phyloP scores from a whole-genome alignment of 2,113 vertebrate species.

The Cichladusa arquata region DNA sequence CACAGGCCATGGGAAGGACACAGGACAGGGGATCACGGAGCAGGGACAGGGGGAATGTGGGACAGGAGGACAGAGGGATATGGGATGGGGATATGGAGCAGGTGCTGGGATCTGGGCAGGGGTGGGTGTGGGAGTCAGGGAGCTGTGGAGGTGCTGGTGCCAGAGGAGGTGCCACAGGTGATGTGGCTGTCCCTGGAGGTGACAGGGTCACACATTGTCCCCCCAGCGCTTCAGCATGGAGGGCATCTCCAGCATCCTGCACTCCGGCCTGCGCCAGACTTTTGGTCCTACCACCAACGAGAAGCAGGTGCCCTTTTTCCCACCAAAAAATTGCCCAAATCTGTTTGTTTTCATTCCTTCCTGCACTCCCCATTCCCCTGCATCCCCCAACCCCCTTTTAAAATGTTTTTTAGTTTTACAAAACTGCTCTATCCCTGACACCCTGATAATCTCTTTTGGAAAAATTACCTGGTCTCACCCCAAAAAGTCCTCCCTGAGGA shows the following conservation, averaged over 20 bases:
- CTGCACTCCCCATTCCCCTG: background rate
- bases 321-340: rapidly evolving
- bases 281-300: conserved; percentile 89
- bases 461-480: background rate
- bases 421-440: rapidly evolving
- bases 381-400: background rate
- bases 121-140: background rate
- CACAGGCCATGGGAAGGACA: background rate
- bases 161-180: rapidly evolving
- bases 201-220: background rate
- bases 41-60: background rate
- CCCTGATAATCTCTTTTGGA: background rate
- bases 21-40: background rate
- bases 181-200: rapidly evolving
- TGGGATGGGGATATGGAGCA: background rate
- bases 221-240: conserved; percentile 98
- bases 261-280: conserved; percentile 94
- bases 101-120: background rate
- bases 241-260: conserved; percentile 95
- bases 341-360: background rate
- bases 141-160: background rate
- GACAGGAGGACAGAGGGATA: no score
- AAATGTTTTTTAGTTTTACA: background rate
- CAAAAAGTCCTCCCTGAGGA: background rate
- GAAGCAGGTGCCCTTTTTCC: conserved; percentile 81